phyloP scores from a whole-genome alignment of 2,888 invertebrate genomes.

The Lathronympha strigana region DNA sequence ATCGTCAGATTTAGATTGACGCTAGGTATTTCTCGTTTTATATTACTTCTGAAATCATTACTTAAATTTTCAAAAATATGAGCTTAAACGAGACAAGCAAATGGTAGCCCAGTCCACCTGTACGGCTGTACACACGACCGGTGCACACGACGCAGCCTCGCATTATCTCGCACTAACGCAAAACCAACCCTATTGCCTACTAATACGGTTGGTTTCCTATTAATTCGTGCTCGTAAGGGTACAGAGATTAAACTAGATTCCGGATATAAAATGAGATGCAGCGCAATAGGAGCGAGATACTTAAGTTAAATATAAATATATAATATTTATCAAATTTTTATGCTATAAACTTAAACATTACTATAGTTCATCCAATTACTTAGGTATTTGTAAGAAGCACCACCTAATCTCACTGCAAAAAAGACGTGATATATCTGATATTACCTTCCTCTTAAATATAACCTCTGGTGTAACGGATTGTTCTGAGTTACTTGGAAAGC shows the following conservation, averaged over 20 bases:
- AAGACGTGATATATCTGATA: too few relatives aligned
- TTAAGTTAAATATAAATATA: background rate
- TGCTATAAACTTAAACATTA: too few relatives aligned
- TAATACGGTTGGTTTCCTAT: slow-evolving; percentile 14
- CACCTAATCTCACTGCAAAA: too few relatives aligned
- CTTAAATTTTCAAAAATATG: background rate
- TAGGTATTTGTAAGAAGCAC: background rate
- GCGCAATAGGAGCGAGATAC: background rate
- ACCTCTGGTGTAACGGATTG: too few relatives aligned
- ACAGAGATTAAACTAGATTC: slow-evolving; percentile 29
- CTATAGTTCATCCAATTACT: background rate
- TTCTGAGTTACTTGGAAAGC: too few relatives aligned
- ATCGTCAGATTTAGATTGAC: too few relatives aligned
- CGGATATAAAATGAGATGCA: slow-evolving; percentile 14
- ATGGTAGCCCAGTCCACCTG: slow-evolving; percentile 23
- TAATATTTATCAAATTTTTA: too few relatives aligned
- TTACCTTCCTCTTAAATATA: too few relatives aligned
- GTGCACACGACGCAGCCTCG: slow-evolving; percentile 56
- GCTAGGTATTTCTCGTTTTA: too few relatives aligned
- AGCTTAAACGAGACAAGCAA: slow-evolving; percentile 25
- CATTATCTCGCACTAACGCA: slow-evolving; percentile 52
- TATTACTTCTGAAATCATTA: too few relatives aligned
- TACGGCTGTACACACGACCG: slow-evolving; percentile 56
- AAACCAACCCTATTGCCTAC: slow-evolving; percentile 55
- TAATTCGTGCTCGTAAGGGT: slow-evolving; percentile 6